These are phyloP conservation scores for Thymelicus acteon DNA, from an alignment of 2,888 invertebrate species.

Conservation along the genomic window DNA sequence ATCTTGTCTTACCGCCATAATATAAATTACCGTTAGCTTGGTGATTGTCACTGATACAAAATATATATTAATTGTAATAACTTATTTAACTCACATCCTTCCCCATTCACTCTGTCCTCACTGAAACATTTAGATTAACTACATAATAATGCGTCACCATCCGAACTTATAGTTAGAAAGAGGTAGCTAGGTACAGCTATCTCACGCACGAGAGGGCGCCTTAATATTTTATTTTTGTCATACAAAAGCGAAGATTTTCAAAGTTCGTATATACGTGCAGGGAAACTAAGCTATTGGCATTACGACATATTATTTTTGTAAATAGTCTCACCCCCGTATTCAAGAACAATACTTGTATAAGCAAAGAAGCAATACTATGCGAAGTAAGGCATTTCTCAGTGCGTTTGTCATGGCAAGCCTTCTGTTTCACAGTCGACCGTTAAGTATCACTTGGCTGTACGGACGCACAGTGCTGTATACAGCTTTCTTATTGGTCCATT, in stretches of 20 bases:
- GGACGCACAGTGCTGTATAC: no score
- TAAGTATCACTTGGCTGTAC: no score
- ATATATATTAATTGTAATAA: conserved; percentile 71
- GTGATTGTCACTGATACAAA: conserved; percentile 77
- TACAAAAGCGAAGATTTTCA: background rate
- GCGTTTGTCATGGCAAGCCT: no score
- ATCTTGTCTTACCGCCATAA: conserved; percentile 70
- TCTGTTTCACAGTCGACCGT: no score
- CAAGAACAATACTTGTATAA: no score
- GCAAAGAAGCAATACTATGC: no score
- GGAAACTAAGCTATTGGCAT: background rate
- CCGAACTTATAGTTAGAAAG: conserved; percentile 31
- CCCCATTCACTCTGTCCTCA: conserved; percentile 49
- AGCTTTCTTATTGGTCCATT: no score
- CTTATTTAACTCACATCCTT: conserved; percentile 63
- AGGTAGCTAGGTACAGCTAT: background rate
- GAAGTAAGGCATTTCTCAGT: no score
- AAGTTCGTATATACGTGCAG: background rate
- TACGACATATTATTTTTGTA: no score
- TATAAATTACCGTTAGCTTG: conserved; percentile 71
- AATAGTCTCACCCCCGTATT: no score
- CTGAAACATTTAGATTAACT: conserved; percentile 55
- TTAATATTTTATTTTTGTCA: background rate
- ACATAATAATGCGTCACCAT: conserved; percentile 54
- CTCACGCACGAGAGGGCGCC: conserved; percentile 8